Base-by-base conservation (phyloP, 2,113 vertebrate species). In the Perca schrenkii region DNA sequence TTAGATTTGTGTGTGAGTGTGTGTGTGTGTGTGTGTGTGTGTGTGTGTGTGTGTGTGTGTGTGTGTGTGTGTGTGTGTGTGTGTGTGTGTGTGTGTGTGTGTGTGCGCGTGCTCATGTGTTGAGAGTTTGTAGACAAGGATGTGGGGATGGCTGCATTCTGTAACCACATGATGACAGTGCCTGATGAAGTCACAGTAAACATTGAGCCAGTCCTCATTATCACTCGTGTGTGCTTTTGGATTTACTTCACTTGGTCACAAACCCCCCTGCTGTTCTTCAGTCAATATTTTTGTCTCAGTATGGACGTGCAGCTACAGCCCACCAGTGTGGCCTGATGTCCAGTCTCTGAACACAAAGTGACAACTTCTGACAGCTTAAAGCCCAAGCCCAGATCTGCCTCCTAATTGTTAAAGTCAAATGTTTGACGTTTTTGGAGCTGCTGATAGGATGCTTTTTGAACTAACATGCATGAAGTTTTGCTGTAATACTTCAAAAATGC, bases 161-260 rank as follows among this genome's bases (percentile, higher is more conserved):
- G 77, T 63, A 88, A 91, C 88, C 89, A 80, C 91, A 89, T 50
- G 91, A 92, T 93, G 94, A 95, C 92, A 94, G 90, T 63, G 2
- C 52, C 61, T 54, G 80, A 84, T 94, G 91, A 93, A 94, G 92
- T 93, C 92, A 91, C 77, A 78, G 91, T 90, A 92, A 93, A 94
- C 91, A 90, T 72, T 28, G 69, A 91, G 84, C 84, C 87, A 90
- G 86, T 82, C 79, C 84, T 94, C 88, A 91, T 92, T 93, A 94
- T 92, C 91, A 89, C 90, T 84, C 2, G 25, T 84, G 82, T 88
- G 80, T 90, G 85, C 82, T 80, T 85, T 88, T 73, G 79, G 89
- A 91, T 88, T 89, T 86, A 77, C 84, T 88, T 86, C 70, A 79
- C 61, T 86, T 64, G 8, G 84, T 91, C 80, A 57, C 76, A 74